Evolutionary conservation across 1,140 invertebrate genomes (phyloP), one percentile per base, ranked within the genome.

Genomic region (Chelonus insularis): DNA sequence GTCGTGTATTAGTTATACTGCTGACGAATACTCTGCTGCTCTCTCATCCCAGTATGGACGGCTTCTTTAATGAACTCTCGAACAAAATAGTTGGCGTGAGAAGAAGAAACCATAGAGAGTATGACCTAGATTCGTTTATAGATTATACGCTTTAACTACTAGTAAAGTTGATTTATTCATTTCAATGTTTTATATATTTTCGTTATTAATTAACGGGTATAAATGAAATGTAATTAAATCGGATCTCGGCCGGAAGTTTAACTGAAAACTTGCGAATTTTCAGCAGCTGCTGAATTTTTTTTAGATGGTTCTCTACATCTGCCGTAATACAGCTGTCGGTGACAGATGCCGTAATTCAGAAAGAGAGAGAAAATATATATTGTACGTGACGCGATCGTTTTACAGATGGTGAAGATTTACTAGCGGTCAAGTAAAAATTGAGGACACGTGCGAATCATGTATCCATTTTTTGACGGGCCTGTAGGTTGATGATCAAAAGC

Each of bases 221-320:
- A n/a, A n/a, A n/a, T n/a, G 12, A 8, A 12, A 25, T 14, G 8
- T 16, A 23, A 39, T 18, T 23, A 12, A 23, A 47, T 47, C 34
- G 37, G 14, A 34, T 52, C 9, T 47, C 43, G 43, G 25, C 3
- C 25, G 25, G 37, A 21, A 18, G 25, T 29, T n/a, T 3, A 29
- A 29, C 25, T 23, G 18, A 18, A 36, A 25, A 4, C 4, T 23
- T 8, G 25, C 51, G 14, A 45, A 41, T 60, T 52, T 55, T 45
- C 14, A 52, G 55, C 54, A 62, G 60, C 54, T 57, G 54, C 36
- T 41, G 11, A 48, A 8, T 20, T 25, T 16, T 43, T 47, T 39
- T 45, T 45, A 5, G 62, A 56, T 58, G 57, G n/a, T n/a, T n/a
- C n/a, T n/a, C 12, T 65, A 72, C 77, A 79, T 77, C 77, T 78